A percentile compares a stretch with the other conserved stretches of the same genome.
phyloP scores from a whole-genome alignment of 2,888 invertebrate genomes.

The Callimorpha dominula region DNA sequence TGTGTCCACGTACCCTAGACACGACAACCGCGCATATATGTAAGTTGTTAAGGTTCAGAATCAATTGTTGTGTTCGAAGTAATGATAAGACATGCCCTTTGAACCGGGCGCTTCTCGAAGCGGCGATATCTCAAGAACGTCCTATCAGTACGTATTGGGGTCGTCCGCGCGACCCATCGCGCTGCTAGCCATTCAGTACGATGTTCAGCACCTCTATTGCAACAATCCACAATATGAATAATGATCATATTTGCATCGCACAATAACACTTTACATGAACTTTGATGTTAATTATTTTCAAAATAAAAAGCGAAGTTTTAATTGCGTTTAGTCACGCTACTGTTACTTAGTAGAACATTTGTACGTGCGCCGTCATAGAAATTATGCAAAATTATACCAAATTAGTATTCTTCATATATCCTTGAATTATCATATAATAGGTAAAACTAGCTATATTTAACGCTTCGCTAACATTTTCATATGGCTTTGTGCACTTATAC shows the following conservation, averaged over 20 bases:
- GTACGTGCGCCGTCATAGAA: background rate
- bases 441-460: background rate
- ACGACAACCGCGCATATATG: constrained; percentile 22
- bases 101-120: constrained; percentile 60
- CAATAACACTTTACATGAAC: constrained; percentile 23
- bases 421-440: background rate
- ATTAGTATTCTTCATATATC: constrained; percentile 6
- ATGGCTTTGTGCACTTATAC: background rate
- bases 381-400: constrained; percentile 5
- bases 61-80: constrained; percentile 15
- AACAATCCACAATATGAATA: background rate
- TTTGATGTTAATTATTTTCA: constrained; percentile 22
- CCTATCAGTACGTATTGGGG: constrained; percentile 50
- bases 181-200: background rate
- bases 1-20: constrained; percentile 24
- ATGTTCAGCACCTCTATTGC: constrained; percentile 3
- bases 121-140: constrained; percentile 62
- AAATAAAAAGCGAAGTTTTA: constrained; percentile 12
- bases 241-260: background rate
- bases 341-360: background rate
- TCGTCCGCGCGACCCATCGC: constrained; percentile 25
- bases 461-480: constrained; percentile 6
- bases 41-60: constrained; percentile 21
- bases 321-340: constrained; percentile 28
- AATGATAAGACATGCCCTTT: constrained; percentile 65